Evolutionary conservation across 2,888 invertebrate species (phyloP).

Genomic region (Diachrysia chrysitis): DNA sequence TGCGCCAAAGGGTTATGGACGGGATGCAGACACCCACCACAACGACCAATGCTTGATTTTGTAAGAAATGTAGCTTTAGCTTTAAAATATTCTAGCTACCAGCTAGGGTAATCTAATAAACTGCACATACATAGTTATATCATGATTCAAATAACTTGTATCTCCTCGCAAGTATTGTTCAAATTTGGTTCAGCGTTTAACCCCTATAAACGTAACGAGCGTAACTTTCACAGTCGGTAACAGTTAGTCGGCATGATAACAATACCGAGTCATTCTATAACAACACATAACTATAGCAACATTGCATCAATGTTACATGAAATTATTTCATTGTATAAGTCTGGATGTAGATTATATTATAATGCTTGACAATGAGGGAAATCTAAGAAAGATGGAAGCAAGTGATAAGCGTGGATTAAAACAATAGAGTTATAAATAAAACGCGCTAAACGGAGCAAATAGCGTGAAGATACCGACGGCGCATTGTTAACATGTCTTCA

Average conservation of each 20-base stretch:
- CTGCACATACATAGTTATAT: no score
- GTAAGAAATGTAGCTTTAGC: neutral
- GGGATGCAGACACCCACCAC: no score
- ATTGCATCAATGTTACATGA: slow-evolving; percentile 20
- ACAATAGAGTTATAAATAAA: slow-evolving; percentile 28
- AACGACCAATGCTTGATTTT: neutral
- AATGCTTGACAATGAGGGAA: slow-evolving; percentile 16
- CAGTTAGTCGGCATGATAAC: neutral
- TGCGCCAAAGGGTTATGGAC: neutral
- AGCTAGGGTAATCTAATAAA: no score
- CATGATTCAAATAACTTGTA: no score
- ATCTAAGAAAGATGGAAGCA: slow-evolving; percentile 30
- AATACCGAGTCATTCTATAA: slow-evolving; percentile 4
- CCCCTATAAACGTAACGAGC: slow-evolving; percentile 1
- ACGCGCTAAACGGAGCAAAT: slow-evolving; percentile 12
- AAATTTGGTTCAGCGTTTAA: slow-evolving; percentile 1
- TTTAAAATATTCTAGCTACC: neutral
- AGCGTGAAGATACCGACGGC: neutral
- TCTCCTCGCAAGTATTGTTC: neutral
- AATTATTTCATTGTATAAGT: slow-evolving; percentile 13
- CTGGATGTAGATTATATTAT: slow-evolving; percentile 11
- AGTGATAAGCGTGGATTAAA: slow-evolving; percentile 25
- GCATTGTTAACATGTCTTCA: neutral
- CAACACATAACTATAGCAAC: neutral
- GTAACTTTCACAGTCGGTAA: neutral